These are phyloP conservation scores for Lithophane socia DNA, from an alignment of 2,888 invertebrate genomes.

Conservation along the genomic window DNA sequence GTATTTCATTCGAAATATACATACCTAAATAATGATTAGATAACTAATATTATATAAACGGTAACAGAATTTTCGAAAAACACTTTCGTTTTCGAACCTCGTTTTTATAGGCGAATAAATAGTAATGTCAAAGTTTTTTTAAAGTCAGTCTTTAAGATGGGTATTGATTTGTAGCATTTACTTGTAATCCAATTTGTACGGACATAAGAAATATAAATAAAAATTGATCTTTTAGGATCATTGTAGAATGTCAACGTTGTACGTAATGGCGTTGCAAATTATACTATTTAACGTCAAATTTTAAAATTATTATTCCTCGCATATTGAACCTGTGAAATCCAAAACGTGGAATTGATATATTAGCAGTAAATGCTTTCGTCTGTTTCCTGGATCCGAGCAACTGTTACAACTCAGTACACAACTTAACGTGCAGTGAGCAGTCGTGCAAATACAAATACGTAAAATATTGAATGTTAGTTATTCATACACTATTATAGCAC, in stretches of 20 bases:
- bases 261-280: constrained; percentile 28
- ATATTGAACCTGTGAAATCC: constrained; percentile 44
- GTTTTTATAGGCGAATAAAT: constrained; percentile 71
- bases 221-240: constrained; percentile 54
- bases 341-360: constrained; percentile 59
- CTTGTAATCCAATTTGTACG: constrained; percentile 50
- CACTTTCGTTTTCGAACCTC: constrained; percentile 73
- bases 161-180: constrained; percentile 67
- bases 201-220: constrained; percentile 32
- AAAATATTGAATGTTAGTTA: constrained; percentile 80
- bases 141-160: constrained; percentile 62
- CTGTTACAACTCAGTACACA: constrained; percentile 65
- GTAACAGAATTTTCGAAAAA: constrained; percentile 72
- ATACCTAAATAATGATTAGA: constrained; percentile 70
- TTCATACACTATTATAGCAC: constrained; percentile 75
- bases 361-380: constrained; percentile 38
- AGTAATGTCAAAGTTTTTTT: constrained; percentile 70
- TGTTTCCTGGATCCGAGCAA: constrained; percentile 44
- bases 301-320: constrained; percentile 49
- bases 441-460: constrained; percentile 77
- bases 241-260: constrained; percentile 36
- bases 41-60: constrained; percentile 75
- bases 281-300: constrained; percentile 32
- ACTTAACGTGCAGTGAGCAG: constrained; percentile 55
- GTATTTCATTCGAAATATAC: constrained; percentile 73